Base-by-base conservation (phyloP, 2,888 invertebrate species). In the Capitulum mitella region DNA sequence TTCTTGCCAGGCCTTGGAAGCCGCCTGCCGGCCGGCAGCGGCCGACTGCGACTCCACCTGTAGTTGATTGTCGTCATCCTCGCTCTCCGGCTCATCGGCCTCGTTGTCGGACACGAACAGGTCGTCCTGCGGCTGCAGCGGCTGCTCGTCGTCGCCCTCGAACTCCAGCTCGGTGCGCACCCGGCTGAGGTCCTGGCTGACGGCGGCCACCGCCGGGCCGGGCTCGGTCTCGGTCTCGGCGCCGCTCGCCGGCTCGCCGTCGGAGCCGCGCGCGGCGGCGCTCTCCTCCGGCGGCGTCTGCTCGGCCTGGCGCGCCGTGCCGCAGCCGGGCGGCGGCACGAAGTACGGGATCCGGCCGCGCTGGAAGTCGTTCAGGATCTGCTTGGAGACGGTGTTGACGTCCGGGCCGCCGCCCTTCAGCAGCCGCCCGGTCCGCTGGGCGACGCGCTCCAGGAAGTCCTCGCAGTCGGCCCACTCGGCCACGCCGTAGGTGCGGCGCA, bases 331-430 rank as follows among this genome's bases (percentile, higher is more conserved):
- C 29, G 98, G 98, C 76, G 91, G 89, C 8, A 95, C 92, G 88
- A 95, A 99, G 86, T 94, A 98, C 0, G 98, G 98, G 78, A 99
- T 87, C 86, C 96, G 97, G 10, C 99, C 99, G 84, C 99, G 90
- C 87, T 99, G 98, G 93, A 97, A 99, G 86, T 99, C 99, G 87
- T 99, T 99, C 3, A 99, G 89, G 19, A 99, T 91, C 93, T 97
- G 97, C 85, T 93, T 92, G 0, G 99, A 92, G 0, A 93, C 93
- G 80, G 93, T 93, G 77, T 90, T 87, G 34, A 97, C 87, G 87
- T 99, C 97, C 19, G 99, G 96, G 85, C 99, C 98, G n/a, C 97
- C 99, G 83, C 95, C 95, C 86, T 97, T 98, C 19, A 97, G 86
- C 78, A 99, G 87, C 87, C 95, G 96, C 0, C 99, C 99, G 22